Base-by-base conservation (phyloP, 2,797 vertebrate species). In the Halcyon smyrnensis region DNA sequence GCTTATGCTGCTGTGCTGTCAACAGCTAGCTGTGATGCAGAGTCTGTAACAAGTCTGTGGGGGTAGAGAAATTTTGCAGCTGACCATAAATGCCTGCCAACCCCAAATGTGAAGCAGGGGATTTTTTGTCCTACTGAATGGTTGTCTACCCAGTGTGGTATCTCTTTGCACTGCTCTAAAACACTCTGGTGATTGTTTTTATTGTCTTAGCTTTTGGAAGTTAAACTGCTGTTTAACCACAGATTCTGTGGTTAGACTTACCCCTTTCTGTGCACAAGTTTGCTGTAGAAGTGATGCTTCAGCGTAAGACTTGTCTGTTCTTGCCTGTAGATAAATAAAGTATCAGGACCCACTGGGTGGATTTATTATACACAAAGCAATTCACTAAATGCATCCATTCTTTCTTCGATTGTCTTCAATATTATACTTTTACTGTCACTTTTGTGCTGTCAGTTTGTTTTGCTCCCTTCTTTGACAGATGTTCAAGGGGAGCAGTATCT, bases 401-500 rank as follows among this genome's bases (percentile, higher is more conserved):
- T 93, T 82, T 90, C 19, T 32, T 82, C 82, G 67, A 48, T 83
- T 84, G 59, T 59, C 57, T 71, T 76, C 59, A 48, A 60, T 85
- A 62, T 85, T 87, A 39, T 46, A 76, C 30, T 78, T 87, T 8
- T 30, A 9, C 85, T 70, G 69, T 62, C 0, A 28, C 20, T 84
- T 83, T 48, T 81, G 11, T 95, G 59, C 43, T 93, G 39, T 60
- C 51, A 45, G 30, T 83, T 83, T 32, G 32, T 74, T 91, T 84
- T 87, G 43, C 27, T 86, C 24, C 32, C 25, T 68, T 69, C 28
- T n/a, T 68, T 78, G 63, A 25, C 41, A 48, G 11, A 9, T 74
- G 36, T 64, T 91, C 32, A 86, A 46, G 51, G 68, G 37, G 50
- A 84, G 32, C 39, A 81, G 2, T 86, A 45, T n/a, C 18, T 85